A percentile compares a stretch with the other conserved stretches of the same genome.
These are phyloP conservation scores for Aplysina aerophoba DNA, from an alignment of 37 sponge, comb jelly and placozoan genomes.

Conservation along the genomic window DNA sequence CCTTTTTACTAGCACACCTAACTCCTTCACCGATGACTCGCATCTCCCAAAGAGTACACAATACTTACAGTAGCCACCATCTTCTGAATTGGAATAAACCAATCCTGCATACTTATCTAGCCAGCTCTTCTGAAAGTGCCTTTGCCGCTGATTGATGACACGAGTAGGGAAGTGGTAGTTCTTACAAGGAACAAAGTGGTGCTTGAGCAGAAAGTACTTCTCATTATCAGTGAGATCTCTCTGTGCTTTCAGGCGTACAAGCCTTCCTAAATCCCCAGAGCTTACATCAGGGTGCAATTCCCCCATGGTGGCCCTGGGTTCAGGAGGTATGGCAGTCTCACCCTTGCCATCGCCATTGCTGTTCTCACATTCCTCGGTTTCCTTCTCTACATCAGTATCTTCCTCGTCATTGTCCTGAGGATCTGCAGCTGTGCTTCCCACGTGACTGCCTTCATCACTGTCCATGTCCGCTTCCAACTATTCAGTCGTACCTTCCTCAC, in stretches of 20 bases:
- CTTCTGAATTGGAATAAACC: slow-evolving; percentile 9
- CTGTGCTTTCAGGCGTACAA: slow-evolving; percentile 39
- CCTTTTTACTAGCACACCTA: slow-evolving; percentile 47
- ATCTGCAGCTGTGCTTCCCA: too few relatives aligned
- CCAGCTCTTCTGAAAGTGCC: slow-evolving; percentile 60
- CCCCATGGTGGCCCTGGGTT: background rate
- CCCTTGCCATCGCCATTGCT: too few relatives aligned
- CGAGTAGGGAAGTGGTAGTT: slow-evolving; percentile 46
- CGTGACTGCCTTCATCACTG: too few relatives aligned
- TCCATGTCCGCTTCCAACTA: too few relatives aligned
- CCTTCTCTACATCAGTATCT: background rate
- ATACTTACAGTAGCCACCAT: slow-evolving; percentile 73
- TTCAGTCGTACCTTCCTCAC: too few relatives aligned
- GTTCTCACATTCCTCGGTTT: background rate
- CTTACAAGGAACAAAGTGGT: too few relatives aligned
- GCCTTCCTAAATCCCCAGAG: slow-evolving; percentile 64
- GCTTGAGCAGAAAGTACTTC: too few relatives aligned
- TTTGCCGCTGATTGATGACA: slow-evolving; percentile 11
- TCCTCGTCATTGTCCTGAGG: too few relatives aligned
- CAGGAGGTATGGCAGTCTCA: too few relatives aligned
- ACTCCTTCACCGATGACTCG: background rate
- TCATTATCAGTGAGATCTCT: slow-evolving; percentile 52
- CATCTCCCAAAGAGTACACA: slow-evolving; percentile 57
- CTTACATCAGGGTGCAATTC: slow-evolving; percentile 35
- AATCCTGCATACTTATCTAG: slow-evolving; percentile 41